Evolutionary conservation across 2,888 invertebrate species (phyloP), one percentile per base, ranked within the genome.

Genomic region (Netelia inedita): DNA sequence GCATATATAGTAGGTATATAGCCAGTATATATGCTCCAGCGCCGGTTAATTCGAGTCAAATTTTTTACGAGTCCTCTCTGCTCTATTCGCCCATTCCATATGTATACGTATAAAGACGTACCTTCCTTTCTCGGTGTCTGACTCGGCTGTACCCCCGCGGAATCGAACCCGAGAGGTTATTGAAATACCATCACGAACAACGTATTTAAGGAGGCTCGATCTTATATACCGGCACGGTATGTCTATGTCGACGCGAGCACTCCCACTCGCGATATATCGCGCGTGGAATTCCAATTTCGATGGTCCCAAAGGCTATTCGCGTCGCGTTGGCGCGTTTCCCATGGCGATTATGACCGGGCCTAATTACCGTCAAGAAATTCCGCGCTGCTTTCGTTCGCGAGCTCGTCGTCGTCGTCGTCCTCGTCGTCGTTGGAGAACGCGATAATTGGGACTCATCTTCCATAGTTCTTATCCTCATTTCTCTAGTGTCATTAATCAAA

Each of bases 231-330:
- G n/a, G 2, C 9, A n/a, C 16, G 35, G 50, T 61, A 61, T 61
- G 28, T 61, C 9, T 61, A 28, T 61, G 10, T 61, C 1, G n/a
- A 19, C 55, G 6, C 16, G 19, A 14, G 16, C 2, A 19, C 55
- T n/a, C 19, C 11, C 19, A 55, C n/a, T 16, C 55, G 19, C 55
- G n/a, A 14, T 10, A 46, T 46, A 46, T 14, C 10, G 55, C 55
- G 28, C 55, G 57, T 85, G 92, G 92, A 93, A 93, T 93, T 92
- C 89, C 92, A 92, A 92, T 93, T 92, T 92, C 88, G 88, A 91
- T 87, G 85, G 85, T 79, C 78, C 78, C 74, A 74, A 85, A 86
- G 85, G 86, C 86, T 85, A 72, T 81, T 74, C 65, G 41, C 78
- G 82, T 74, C 85, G 57, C 74, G 53, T 65, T 57, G 50, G 73